These are phyloP conservation scores for Neogobius melanostomus DNA, from an alignment of 2,113 vertebrate species.

Conservation along the genomic window DNA sequence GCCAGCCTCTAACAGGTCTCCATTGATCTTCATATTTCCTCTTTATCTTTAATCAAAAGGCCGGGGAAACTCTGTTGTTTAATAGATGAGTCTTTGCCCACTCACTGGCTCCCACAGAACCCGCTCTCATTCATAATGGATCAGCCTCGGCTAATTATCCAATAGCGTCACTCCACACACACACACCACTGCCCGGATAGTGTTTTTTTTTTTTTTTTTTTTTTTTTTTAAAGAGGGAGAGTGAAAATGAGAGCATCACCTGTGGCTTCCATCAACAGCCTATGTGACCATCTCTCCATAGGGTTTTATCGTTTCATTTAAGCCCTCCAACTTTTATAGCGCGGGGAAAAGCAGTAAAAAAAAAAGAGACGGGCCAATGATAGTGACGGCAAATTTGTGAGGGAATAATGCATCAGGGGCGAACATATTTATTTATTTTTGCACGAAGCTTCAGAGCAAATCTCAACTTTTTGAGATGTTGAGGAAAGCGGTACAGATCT, in stretches of 20 bases:
- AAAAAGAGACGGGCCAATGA: background rate
- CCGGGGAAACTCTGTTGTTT: conserved; percentile 73
- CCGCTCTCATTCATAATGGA: conserved; percentile 72
- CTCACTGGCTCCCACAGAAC: conserved; percentile 68
- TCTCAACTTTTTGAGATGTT: conserved; percentile 28
- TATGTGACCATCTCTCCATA: conserved; percentile 51
- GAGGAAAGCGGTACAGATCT: conserved; percentile 28
- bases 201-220: background rate
- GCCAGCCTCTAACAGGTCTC: conserved; percentile 64
- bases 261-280: conserved; percentile 51
- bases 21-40: conserved; percentile 74
- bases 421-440: conserved; percentile 45
- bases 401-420: conserved; percentile 46
- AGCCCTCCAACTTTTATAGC: conserved; percentile 60
- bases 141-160: conserved; percentile 72
- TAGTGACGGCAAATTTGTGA: conserved; percentile 37
- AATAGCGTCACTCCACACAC: conserved; percentile 32
- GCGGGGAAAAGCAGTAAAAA: conserved; percentile 26
- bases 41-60: conserved; percentile 80
- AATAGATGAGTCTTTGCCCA: conserved; percentile 72
- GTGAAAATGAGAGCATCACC: conserved; percentile 23
- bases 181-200: conserved; percentile 48
- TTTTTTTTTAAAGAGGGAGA: background rate
- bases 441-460: conserved; percentile 12
- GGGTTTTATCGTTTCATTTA: conserved; percentile 58